phyloP scores from a whole-genome alignment of 2,113 vertebrate species.

The Lagenorhynchus albirostris region DNA sequence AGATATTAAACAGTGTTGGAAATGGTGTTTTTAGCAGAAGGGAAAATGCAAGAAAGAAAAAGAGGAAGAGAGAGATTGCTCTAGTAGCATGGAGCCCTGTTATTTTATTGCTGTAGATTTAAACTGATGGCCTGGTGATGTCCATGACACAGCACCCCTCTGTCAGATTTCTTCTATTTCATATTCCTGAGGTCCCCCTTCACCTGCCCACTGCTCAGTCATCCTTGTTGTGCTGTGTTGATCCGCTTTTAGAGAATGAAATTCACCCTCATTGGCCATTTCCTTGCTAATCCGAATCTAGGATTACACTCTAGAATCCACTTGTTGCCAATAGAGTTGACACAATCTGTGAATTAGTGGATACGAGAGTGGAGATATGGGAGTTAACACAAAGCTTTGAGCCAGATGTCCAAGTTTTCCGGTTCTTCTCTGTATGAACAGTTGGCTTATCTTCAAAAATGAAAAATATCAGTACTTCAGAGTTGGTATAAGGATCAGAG shows the following conservation, averaged over 20 bases:
- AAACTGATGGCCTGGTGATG: no score
- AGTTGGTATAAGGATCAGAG: neutral
- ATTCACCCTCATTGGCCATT: neutral
- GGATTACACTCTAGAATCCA: neutral
- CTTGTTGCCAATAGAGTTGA: neutral
- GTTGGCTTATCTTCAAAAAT: neutral
- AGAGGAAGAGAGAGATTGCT: neutral
- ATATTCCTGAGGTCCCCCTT: neutral
- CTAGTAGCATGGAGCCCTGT: no score
- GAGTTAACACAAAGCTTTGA: neutral
- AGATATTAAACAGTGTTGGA: neutral
- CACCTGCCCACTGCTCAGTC: neutral
- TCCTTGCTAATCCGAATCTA: neutral
- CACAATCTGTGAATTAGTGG: neutral
- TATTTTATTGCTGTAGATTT: no score
- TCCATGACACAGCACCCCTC: accelerated
- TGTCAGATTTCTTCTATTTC: accelerated
- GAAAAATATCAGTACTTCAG: neutral
- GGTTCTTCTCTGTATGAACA: neutral
- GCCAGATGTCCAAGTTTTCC: neutral
- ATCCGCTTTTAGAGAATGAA: neutral
- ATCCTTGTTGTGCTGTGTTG: neutral
- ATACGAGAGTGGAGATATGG: no score
- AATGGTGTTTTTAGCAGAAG: neutral
- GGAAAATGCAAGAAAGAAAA: neutral